Evolutionary conservation across 2,888 invertebrate genomes (phyloP).

Genomic region (Drosophila pseudotalamancana): DNA sequence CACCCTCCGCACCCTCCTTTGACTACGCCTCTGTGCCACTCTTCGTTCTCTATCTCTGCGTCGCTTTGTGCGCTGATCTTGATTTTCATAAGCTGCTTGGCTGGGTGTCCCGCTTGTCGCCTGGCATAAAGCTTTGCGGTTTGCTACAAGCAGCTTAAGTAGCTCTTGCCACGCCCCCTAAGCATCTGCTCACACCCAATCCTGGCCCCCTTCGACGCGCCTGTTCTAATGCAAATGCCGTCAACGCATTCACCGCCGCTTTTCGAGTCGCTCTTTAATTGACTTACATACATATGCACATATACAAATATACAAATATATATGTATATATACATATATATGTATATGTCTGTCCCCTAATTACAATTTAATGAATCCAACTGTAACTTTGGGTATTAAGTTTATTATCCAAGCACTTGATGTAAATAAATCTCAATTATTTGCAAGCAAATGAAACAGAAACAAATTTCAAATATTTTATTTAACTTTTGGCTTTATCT

Average conservation of each 20-base stretch:
- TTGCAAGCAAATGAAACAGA: background rate
- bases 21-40: background rate
- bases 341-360: background rate
- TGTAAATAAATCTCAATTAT: background rate
- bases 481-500: too few species aligned
- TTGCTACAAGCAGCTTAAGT: conserved; percentile 53
- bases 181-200: background rate
- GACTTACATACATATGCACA: background rate
- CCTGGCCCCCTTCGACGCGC: background rate
- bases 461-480: too few species aligned
- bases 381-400: background rate
- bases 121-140: conserved; percentile 49
- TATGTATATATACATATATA: background rate
- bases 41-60: background rate
- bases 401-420: conserved; percentile 5
- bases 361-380: conserved; percentile 30
- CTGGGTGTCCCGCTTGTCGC: conserved; percentile 27
- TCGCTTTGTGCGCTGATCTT: conserved; percentile 49
- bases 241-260: conserved; percentile 11
- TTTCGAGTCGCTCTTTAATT: conserved; percentile 25
- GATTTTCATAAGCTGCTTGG: conserved; percentile 61
- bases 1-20: background rate
- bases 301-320: background rate
- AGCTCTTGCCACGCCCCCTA: conserved; percentile 11
- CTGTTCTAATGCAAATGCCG: conserved; percentile 32